Base-by-base conservation (phyloP, 1,140 invertebrate species). In the Atta colombica region DNA sequence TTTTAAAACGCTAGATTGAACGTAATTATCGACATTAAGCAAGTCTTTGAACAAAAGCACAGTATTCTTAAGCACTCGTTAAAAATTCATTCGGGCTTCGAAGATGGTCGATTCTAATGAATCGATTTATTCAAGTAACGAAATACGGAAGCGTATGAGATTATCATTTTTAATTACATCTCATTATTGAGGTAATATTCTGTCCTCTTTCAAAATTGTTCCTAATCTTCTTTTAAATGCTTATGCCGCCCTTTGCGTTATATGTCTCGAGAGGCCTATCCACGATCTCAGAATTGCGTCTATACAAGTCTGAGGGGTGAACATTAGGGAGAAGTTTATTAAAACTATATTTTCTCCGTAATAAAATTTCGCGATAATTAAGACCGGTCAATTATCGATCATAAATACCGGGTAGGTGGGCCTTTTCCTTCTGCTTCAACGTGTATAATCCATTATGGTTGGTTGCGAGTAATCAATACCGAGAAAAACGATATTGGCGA, bases 291-390 rank as follows among this genome's bases (percentile, higher is more conserved):
- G 80, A 75, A 75, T 74, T 4, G 68, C 35, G 35, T 81, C 53
- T 82, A 68, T 80, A 68, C 31, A 21, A 60, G 63, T 63, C 25
- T 45, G 55, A 61, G 55, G 45, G 80, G 69, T 39, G 55, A 39
- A 69, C 25, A 55, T 60, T 25, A 51, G 14, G 31, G 39, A 7
- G 28, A 69, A 28, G 80, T 45, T 84, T 92, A 92, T 90, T 91
- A 63, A 90, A 90, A 71, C 85, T 88, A 89, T 68, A 82, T 90
- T 91, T 86, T 77, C 72, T 85, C 77, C 69, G 80, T 92, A 92
- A 93, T 90, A 91, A 93, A 93, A 94, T 94, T 92, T 90, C 82
- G 61, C 85, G 87, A 87, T 93, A 93, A 93, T 93, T 93, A 91
- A 89, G 85, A 91, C 69, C 81, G 75, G 86, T 90, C 89, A 88